These are phyloP conservation scores for Enteromius unitaeniatus DNA, from an alignment of 2,797 vertebrate species.

Conservation along the genomic window DNA sequence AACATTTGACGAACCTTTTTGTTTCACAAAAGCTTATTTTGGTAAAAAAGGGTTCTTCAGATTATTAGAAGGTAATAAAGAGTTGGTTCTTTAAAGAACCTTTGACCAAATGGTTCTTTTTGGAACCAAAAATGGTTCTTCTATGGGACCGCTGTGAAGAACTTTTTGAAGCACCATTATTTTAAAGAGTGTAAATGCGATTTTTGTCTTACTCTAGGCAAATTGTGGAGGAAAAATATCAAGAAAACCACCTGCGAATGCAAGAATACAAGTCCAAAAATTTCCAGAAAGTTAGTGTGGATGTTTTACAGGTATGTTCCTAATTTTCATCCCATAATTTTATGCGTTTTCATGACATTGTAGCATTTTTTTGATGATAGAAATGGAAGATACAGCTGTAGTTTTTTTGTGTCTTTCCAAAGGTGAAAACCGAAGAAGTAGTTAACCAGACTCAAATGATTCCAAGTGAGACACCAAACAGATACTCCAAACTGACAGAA, in stretches of 20 bases:
- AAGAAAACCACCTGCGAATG: slow-evolving; percentile 80
- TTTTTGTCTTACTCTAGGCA: slow-evolving; percentile 68
- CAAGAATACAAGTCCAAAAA: slow-evolving; percentile 76
- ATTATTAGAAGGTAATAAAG: no score
- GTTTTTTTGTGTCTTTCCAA: slow-evolving; percentile 46
- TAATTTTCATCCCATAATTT: slow-evolving; percentile 1
- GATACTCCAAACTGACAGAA: slow-evolving; percentile 49
- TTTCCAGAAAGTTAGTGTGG: slow-evolving; percentile 71
- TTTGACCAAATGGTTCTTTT: no score
- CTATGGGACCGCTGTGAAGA: no score
- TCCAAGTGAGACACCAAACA: slow-evolving; percentile 24
- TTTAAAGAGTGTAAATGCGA: background rate
- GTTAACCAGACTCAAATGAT: slow-evolving; percentile 63
- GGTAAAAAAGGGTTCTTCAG: no score
- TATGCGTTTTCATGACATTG: background rate
- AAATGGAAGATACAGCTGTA: background rate
- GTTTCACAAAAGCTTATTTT: no score
- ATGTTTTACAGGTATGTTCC: slow-evolving; percentile 72
- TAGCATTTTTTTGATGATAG: background rate
- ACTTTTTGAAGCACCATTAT: no score
- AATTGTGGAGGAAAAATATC: slow-evolving; percentile 82
- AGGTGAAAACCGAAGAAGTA: slow-evolving; percentile 68
- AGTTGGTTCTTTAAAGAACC: no score
- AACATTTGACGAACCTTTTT: no score
- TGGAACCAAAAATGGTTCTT: no score